Evolutionary conservation across 2,797 vertebrate genomes (phyloP).

Genomic region (Molossus alvarezi): DNA sequence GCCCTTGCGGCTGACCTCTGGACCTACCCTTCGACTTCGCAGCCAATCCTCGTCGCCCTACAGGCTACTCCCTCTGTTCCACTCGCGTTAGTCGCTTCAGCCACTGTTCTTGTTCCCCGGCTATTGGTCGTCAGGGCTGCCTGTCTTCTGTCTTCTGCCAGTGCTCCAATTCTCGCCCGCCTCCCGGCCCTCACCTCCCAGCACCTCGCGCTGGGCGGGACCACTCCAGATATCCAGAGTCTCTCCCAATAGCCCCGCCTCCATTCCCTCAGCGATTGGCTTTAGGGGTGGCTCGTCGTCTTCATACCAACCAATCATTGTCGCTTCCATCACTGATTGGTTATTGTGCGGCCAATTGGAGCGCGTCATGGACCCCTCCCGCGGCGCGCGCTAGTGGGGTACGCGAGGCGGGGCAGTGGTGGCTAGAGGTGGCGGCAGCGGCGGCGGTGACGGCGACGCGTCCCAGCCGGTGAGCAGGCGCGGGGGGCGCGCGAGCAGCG

Average conservation of each 20-base stretch:
- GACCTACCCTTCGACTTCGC: not conserved
- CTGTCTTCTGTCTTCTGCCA: constrained; percentile 42
- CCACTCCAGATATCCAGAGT: not conserved
- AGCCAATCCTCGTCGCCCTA: constrained; percentile 49
- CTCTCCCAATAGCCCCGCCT: constrained; percentile 49
- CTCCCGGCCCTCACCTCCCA: not conserved
- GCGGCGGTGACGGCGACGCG: constrained; percentile 23
- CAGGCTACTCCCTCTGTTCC: constrained; percentile 69
- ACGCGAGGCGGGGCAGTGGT: constrained; percentile 76
- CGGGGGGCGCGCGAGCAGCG: not conserved
- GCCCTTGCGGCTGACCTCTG: not conserved
- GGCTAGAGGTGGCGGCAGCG: constrained; percentile 37
- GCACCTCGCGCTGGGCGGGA: not conserved
- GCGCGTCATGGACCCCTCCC: constrained; percentile 59
- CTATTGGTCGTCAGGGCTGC: constrained; percentile 43
- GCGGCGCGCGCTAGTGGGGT: constrained; percentile 47
- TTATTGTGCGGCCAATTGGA: constrained; percentile 48
- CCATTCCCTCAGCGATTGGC: not conserved
- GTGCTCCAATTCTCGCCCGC: constrained; percentile 29
- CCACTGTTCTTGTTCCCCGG: not conserved
- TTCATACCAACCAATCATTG: not conserved
- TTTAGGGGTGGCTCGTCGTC: not conserved
- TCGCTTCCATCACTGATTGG: not conserved
- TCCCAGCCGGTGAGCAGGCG: constrained; percentile 77
- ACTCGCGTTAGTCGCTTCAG: not conserved